These are phyloP conservation scores for Zapornia atra DNA, from an alignment of 2,113 vertebrate genomes.

Conservation along the genomic window DNA sequence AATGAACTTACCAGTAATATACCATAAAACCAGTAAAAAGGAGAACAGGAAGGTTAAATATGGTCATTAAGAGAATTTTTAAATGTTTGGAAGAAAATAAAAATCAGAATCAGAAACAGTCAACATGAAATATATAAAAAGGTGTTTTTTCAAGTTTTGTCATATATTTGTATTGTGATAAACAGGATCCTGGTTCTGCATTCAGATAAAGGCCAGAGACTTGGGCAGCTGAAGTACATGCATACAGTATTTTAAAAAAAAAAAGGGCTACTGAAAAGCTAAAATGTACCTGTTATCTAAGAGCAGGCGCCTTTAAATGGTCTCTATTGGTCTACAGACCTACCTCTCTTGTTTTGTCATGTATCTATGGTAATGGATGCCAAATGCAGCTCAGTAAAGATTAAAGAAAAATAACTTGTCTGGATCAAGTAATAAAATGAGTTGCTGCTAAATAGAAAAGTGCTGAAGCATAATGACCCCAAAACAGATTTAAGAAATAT, in stretches of 20 bases:
- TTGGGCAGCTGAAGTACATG: background rate
- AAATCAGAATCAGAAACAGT: background rate
- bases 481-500: conserved; percentile 47
- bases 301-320: background rate
- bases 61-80: background rate
- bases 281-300: background rate
- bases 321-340: background rate
- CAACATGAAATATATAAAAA: background rate
- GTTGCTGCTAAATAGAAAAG: conserved; percentile 31
- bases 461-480: conserved; percentile 33
- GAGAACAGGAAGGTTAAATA: background rate
- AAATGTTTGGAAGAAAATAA: background rate
- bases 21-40: background rate
- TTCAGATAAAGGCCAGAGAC: background rate
- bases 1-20: background rate
- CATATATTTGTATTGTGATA: background rate
- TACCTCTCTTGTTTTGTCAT: background rate
- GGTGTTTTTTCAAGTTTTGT: background rate
- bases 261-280: background rate
- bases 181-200: background rate
- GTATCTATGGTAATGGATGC: background rate
- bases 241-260: background rate
- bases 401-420: conserved; percentile 13
- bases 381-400: conserved; percentile 2
- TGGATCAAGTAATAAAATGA: conserved; percentile 30